These are phyloP conservation scores for Euschistus heros DNA, from an alignment of 1,140 invertebrate species.

Conservation along the genomic window DNA sequence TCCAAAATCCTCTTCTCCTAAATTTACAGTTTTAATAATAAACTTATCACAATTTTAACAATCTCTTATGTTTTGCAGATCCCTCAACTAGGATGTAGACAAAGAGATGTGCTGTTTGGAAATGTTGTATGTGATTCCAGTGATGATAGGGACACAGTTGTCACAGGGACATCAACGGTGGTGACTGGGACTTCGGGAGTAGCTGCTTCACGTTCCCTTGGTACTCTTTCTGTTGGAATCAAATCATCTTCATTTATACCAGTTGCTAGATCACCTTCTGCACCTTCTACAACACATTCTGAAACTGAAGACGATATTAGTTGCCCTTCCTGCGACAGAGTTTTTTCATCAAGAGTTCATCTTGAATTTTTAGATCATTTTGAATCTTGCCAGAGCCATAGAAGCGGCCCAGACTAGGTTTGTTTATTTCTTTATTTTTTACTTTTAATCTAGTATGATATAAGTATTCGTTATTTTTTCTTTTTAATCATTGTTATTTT, in stretches of 20 bases:
- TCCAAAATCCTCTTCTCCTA: no score
- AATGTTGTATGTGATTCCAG: constrained; percentile 1
- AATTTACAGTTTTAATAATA: no score
- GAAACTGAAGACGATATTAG: constrained; percentile 31
- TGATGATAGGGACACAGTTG: not conserved
- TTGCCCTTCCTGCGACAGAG: constrained; percentile 32
- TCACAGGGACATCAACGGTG: constrained; percentile 22
- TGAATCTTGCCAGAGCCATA: constrained; percentile 29
- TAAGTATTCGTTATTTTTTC: no score
- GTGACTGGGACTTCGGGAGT: constrained; percentile 26
- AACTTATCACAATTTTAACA: no score
- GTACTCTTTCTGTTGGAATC: constrained; percentile 21
- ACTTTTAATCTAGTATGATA: no score
- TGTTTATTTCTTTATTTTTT: not conserved
- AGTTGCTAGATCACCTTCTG: constrained; percentile 22
- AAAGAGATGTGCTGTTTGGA: not conserved
- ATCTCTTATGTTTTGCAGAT: not conserved
- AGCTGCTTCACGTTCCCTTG: constrained; percentile 28
- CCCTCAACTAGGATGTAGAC: not conserved
- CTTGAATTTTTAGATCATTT: constrained; percentile 33
- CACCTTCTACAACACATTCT: constrained; percentile 26
- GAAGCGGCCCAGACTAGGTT: constrained; percentile 3
- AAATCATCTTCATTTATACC: constrained; percentile 4
- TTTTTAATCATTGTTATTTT: no score
- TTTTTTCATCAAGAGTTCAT: constrained; percentile 32